Evolutionary conservation across 2,797 vertebrate species (phyloP), one percentile per base, ranked within the genome.

Genomic region (Rhynchotus rufescens): DNA sequence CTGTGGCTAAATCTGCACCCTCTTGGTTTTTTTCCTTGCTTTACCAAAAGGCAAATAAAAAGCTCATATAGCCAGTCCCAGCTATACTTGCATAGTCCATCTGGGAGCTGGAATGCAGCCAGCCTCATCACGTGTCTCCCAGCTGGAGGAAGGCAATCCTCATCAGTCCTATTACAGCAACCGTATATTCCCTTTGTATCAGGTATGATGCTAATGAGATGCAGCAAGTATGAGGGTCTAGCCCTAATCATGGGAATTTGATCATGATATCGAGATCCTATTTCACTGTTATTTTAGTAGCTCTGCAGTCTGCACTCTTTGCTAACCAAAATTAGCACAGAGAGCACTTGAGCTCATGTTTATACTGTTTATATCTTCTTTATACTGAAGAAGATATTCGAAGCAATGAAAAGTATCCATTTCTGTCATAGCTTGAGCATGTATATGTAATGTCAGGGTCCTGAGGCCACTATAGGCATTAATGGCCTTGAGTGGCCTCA

Each of bases 321-420:
- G 71, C 45, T 40, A 59, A 28, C 23, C 30, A n/a, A 19, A 51
- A 32, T 11, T 32, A 45, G 22, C 0, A 1, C 20, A 32, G 76
- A 57, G 42, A 25, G 12, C 1, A 1, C 51, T 22, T 21, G 7
- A 59, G n/a, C 23, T 32, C 4, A 1, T 6, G 16, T 4, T 20
- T 22, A 2, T 10, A 36, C 42, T 30, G n/a, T n/a, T n/a, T n/a
- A n/a, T n/a, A n/a, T n/a, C n/a, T n/a, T n/a, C n/a, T 4, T 20
- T 22, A 2, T 10, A 36, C 42, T 30, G n/a, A 44, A 67, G 36
- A 4, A 81, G 38, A 13, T 22, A 44, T 45, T 17, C 69, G 13
- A 26, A 52, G 57, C 12, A 69, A 21, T 20, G 21, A 22, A 34
- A 71, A n/a, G 16, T 12, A 10, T 11, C 36, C 32, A 26, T 38